Evolutionary conservation across 1,140 invertebrate genomes (phyloP).

Genomic region (Bombus picipes): DNA sequence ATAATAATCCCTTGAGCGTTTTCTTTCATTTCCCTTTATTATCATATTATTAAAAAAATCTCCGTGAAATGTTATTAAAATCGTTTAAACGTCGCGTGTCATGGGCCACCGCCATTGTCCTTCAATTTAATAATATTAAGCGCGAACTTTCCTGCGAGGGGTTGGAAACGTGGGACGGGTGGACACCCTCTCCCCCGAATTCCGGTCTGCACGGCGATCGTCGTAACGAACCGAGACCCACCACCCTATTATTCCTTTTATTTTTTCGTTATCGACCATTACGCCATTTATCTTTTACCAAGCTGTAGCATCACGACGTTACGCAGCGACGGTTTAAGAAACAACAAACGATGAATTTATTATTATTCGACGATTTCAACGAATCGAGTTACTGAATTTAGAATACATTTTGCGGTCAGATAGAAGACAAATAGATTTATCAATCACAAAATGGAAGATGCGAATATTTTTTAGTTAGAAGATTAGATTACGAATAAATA

Average conservation of each 20-base stretch:
- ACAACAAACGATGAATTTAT: constrained; percentile 28
- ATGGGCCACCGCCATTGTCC: constrained; percentile 73
- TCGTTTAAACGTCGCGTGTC: constrained; percentile 78
- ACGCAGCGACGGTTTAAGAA: not conserved
- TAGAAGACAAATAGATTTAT: not conserved
- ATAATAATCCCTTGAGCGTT: constrained; percentile 81
- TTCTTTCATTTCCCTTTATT: constrained; percentile 82
- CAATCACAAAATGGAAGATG: not conserved
- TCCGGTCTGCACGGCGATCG: constrained; percentile 39
- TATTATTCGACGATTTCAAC: not conserved
- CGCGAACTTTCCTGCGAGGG: constrained; percentile 70
- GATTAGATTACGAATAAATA: not conserved
- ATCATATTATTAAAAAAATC: constrained; percentile 83
- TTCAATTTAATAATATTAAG: constrained; percentile 81
- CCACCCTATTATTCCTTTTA: constrained; percentile 40
- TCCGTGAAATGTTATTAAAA: constrained; percentile 81
- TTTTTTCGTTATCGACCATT: constrained; percentile 27
- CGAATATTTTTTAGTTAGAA: not conserved
- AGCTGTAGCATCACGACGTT: not conserved
- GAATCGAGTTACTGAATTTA: not conserved
- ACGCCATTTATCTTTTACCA: constrained; percentile 30
- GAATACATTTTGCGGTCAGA: too few species aligned
- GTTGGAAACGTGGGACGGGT: constrained; percentile 5
- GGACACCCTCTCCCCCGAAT: constrained; percentile 22
- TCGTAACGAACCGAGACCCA: constrained; percentile 51